phyloP scores from a whole-genome alignment of 2,888 invertebrate species.

The Trypoxylon attenuatum region DNA sequence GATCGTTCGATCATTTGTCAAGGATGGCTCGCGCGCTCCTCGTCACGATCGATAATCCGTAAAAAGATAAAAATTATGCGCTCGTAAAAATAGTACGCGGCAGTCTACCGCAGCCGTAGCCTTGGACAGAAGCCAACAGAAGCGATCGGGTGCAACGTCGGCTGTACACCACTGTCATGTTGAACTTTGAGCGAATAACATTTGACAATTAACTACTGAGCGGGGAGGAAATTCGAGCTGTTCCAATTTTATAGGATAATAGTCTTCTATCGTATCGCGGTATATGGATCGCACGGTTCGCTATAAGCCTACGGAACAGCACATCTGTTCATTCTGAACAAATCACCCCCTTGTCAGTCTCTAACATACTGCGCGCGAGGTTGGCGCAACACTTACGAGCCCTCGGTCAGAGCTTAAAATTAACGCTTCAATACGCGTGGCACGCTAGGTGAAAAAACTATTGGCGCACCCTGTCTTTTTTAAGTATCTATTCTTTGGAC shows the following conservation, averaged over 20 bases:
- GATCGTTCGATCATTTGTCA: constrained; percentile 36
- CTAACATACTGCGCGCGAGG: neutral
- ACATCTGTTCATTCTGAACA: neutral
- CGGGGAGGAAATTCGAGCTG: neutral
- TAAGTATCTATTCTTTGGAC: neutral
- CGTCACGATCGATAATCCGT: constrained; percentile 36
- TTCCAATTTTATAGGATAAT: neutral
- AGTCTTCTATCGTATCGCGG: neutral
- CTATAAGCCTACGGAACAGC: neutral
- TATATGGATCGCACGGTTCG: neutral
- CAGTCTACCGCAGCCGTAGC: constrained; percentile 10
- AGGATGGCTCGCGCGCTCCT: constrained; percentile 16
- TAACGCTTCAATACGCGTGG: neutral
- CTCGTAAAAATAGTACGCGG: constrained; percentile 27
- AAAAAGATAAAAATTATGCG: constrained; percentile 25
- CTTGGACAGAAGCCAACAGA: constrained; percentile 35
- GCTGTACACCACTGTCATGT: neutral
- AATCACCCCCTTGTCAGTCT: neutral
- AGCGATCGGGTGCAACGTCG: neutral
- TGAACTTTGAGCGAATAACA: constrained; percentile 12
- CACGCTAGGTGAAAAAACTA: neutral
- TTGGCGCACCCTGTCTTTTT: neutral
- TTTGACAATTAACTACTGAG: neutral
- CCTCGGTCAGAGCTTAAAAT: neutral
- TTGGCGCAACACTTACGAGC: neutral